These are phyloP conservation scores for Dromococcyx pavoninus DNA, from an alignment of 2,797 vertebrate genomes.

Conservation along the genomic window DNA sequence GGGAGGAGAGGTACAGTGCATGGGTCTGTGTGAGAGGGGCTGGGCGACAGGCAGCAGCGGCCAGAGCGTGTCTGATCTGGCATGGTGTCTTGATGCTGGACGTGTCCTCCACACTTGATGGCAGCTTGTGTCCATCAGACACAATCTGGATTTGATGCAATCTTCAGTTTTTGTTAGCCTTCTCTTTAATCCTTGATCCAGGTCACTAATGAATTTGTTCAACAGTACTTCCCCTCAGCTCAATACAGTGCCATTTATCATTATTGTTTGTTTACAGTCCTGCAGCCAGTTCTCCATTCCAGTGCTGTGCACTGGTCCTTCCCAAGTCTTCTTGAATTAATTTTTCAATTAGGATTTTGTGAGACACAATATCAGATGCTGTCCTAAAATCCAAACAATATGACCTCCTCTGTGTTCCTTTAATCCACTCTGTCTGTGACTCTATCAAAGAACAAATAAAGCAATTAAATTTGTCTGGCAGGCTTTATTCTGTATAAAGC, in stretches of 20 bases:
- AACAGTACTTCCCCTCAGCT: slow-evolving; percentile 1
- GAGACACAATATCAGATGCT: slow-evolving; percentile 64
- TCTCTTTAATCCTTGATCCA: slow-evolving; percentile 17
- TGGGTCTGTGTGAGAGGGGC: not conserved
- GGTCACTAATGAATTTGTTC: slow-evolving; percentile 35
- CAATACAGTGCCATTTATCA: slow-evolving; percentile 2
- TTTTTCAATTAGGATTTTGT: slow-evolving; percentile 67
- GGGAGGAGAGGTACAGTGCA: accelerated
- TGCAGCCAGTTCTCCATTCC: slow-evolving; percentile 21
- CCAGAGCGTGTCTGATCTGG: accelerated
- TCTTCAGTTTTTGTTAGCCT: not conserved
- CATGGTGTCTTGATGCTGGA: not conserved
- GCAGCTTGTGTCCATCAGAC: not conserved
- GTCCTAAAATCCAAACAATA: slow-evolving; percentile 61
- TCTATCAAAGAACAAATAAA: slow-evolving; percentile 67
- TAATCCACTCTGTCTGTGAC: slow-evolving; percentile 58
- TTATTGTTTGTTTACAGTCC: slow-evolving; percentile 50
- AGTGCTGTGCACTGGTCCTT: not conserved
- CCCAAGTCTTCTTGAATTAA: slow-evolving; percentile 75
- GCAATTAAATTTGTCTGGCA: slow-evolving; percentile 69
- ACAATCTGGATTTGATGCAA: not conserved
- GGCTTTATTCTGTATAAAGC: slow-evolving; percentile 60
- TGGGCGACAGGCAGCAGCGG: accelerated
- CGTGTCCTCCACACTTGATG: accelerated
- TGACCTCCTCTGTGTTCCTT: slow-evolving; percentile 36